Conservation (phyloP, 2,113 vertebrate genomes). For the Microcebus murinus region DNA sequence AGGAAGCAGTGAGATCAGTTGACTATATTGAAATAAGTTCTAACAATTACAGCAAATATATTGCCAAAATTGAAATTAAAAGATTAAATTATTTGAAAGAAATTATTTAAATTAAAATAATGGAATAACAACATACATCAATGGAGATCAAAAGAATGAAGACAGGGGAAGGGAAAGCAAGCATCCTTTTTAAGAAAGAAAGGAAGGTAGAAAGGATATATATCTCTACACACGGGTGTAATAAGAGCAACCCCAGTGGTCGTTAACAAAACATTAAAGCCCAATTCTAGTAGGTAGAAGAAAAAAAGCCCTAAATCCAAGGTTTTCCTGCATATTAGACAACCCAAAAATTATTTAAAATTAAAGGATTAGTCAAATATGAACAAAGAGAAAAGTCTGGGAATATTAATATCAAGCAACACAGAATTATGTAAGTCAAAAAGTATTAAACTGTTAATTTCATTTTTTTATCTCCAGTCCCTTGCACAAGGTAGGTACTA, state of each 20-base stretch:
- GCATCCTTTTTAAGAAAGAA: not conserved
- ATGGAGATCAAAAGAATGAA: not conserved
- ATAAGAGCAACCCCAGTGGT: not conserved
- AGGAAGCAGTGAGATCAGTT: not conserved
- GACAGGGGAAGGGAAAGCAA: not conserved
- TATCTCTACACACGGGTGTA: not conserved
- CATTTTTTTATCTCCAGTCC: not conserved
- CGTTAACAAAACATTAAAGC: not conserved
- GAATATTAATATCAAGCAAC: not conserved
- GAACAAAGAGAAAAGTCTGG: not conserved
- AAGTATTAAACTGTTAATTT: not conserved
- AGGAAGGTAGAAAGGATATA: not conserved
- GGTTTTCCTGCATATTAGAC: not conserved
- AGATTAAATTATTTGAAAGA: not conserved
- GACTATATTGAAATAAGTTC: not conserved
- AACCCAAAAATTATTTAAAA: not conserved
- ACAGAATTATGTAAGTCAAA: not conserved
- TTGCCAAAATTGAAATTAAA: not conserved
- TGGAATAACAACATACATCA: not conserved
- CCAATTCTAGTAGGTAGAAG: not conserved
- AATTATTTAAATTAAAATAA: conserved; percentile 24
- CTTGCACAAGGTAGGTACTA: not conserved
- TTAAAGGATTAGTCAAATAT: not conserved
- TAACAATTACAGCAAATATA: not conserved
- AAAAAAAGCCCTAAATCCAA: not conserved